phyloP scores from a whole-genome alignment of 2,113 vertebrate species.

The Guaruba guarouba region DNA sequence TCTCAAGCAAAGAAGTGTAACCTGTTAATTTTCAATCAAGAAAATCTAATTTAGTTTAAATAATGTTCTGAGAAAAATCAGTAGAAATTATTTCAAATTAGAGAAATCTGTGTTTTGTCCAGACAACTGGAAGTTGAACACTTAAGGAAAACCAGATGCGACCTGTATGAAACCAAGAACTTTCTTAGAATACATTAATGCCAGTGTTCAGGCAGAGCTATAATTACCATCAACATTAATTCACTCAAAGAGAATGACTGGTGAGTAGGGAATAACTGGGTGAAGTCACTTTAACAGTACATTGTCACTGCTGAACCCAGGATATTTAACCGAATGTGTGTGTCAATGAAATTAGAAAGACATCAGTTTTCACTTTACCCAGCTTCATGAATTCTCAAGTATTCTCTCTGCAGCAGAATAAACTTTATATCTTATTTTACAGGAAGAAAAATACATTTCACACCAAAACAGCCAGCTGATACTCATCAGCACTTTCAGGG shows the following conservation, averaged over 20 bases:
- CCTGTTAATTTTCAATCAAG: not conserved
- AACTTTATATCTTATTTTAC: not conserved
- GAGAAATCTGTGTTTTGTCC: not conserved
- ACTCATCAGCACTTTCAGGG: not conserved
- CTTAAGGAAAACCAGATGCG: not conserved
- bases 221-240: not conserved
- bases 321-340: not conserved
- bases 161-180: not conserved
- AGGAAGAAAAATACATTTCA: not conserved
- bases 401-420: not conserved
- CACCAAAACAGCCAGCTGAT: not conserved
- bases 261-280: not conserved
- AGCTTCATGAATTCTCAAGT: not conserved
- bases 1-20: not conserved
- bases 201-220: not conserved
- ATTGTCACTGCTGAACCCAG: not conserved
- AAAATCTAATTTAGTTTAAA: not conserved
- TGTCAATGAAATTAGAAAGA: not conserved
- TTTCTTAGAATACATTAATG: conserved; percentile 11
- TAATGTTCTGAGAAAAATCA: not conserved
- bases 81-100: not conserved
- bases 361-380: not conserved
- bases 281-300: not conserved
- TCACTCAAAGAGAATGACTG: not conserved
- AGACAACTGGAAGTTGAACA: not conserved